Percentiles rank a stretch among this genome's conserved stretches.
Conservation (phyloP, 2,888 invertebrate species). For the Myopa tessellatipennis region DNA sequence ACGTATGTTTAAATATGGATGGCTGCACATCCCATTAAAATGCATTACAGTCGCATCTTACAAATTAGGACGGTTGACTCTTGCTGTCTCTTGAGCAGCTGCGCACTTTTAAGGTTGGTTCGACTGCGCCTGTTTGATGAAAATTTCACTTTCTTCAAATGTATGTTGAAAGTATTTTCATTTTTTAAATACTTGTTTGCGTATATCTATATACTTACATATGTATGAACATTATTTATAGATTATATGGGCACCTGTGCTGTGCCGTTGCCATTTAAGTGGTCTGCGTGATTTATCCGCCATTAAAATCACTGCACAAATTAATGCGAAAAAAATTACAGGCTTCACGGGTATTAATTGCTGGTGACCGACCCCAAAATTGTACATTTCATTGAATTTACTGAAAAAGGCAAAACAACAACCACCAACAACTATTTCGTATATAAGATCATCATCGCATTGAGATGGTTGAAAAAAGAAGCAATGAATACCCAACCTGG, state of each 20-base stretch:
- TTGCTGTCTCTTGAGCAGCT: background rate
- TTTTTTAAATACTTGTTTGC: no score
- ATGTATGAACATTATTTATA: background rate
- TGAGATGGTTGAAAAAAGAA: background rate
- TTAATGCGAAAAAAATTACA: constrained; percentile 2
- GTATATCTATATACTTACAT: no score
- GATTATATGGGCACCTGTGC: background rate
- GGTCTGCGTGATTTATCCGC: background rate
- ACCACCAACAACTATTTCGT: background rate
- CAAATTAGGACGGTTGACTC: background rate
- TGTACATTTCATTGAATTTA: background rate
- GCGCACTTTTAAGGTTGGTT: background rate
- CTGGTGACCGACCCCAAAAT: background rate
- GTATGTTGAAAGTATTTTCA: background rate
- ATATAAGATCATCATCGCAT: background rate
- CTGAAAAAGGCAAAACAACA: background rate
- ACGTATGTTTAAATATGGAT: background rate
- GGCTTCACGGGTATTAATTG: constrained; percentile 1
- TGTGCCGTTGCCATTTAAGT: background rate
- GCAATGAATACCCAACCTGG: background rate
- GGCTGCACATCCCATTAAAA: background rate
- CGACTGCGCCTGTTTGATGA: background rate
- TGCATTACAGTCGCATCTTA: background rate
- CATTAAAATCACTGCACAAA: constrained; percentile 1
- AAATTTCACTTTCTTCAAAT: background rate